phyloP scores from a whole-genome alignment of 2,113 vertebrate genomes.

The Tachysurus vachellii region DNA sequence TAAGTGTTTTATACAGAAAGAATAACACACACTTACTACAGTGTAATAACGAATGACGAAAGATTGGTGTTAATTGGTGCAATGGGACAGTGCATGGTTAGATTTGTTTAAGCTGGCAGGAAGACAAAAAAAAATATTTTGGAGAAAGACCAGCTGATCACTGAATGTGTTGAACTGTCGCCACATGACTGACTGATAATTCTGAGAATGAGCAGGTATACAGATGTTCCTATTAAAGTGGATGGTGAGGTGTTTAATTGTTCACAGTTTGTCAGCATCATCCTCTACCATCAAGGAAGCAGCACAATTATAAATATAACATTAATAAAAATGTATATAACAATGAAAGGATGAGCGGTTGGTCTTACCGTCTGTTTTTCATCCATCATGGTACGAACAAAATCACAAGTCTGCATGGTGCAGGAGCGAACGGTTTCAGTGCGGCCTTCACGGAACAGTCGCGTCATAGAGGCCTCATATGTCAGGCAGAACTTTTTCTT shows the following conservation, averaged over 20 bases:
- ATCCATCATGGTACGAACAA: constrained; percentile 85
- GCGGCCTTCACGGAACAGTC: constrained; percentile 93
- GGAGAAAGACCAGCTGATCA: background rate
- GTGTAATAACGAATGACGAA: background rate
- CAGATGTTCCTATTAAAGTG: background rate
- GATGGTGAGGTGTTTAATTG: no score
- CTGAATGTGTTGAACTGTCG: background rate
- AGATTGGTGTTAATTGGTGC: background rate
- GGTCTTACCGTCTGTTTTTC: constrained; percentile 77
- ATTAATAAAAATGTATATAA: background rate
- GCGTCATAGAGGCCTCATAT: constrained; percentile 97
- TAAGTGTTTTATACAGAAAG: background rate
- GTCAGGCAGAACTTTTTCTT: constrained; percentile 95
- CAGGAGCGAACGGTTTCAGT: constrained; percentile 97
- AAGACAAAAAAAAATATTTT: no score
- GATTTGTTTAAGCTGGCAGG: no score
- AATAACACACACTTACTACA: background rate
- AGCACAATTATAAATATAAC: background rate
- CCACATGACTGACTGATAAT: background rate
- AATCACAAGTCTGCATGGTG: constrained; percentile 80
- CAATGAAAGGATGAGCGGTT: background rate
- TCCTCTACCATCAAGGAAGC: no score
- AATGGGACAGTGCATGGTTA: background rate
- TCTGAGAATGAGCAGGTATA: background rate
- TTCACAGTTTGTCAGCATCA: no score